Conservation (phyloP, 2,797 vertebrate species). For the Epinephelus malabaricus region DNA sequence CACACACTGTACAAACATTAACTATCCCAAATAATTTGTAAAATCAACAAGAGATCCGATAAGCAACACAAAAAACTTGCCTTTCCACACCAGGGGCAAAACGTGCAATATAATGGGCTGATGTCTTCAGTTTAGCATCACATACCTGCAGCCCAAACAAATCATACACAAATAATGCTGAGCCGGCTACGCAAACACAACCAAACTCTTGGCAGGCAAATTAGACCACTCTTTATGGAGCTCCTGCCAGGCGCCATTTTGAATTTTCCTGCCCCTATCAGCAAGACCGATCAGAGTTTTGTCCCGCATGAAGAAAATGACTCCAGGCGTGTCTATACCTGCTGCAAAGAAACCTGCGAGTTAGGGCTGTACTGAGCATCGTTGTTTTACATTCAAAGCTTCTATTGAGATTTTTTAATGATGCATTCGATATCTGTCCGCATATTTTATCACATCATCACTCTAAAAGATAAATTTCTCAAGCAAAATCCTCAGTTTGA, state of each 20-base stretch:
- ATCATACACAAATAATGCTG: conserved; percentile 17
- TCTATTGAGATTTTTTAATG: too few species aligned
- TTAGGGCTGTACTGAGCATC: too few species aligned
- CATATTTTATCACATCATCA: too few species aligned
- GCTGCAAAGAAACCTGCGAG: conserved; percentile 29
- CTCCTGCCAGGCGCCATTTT: conserved; percentile 39
- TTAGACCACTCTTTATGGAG: not conserved
- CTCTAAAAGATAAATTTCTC: too few species aligned
- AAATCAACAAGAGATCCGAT: conserved; percentile 9
- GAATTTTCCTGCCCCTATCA: conserved; percentile 30
- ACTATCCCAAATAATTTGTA: not conserved
- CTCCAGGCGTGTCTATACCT: conserved; percentile 63
- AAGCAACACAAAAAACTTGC: not conserved
- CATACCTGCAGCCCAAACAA: not conserved
- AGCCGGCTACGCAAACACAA: not conserved
- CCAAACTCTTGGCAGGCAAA: conserved; percentile 9
- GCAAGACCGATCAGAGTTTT: conserved; percentile 41
- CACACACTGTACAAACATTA: not conserved
- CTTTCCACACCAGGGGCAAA: not conserved
- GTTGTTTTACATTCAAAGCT: too few species aligned
- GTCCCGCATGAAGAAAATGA: conserved; percentile 14
- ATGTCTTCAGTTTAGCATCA: not conserved
- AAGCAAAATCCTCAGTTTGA: too few species aligned
- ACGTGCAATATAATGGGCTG: not conserved
- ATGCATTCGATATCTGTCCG: too few species aligned